Percentiles rank a stretch among this genome's conserved stretches.
Evolutionary conservation across 1,140 invertebrate genomes (phyloP).

Genomic region (Saxidomus purpurata): DNA sequence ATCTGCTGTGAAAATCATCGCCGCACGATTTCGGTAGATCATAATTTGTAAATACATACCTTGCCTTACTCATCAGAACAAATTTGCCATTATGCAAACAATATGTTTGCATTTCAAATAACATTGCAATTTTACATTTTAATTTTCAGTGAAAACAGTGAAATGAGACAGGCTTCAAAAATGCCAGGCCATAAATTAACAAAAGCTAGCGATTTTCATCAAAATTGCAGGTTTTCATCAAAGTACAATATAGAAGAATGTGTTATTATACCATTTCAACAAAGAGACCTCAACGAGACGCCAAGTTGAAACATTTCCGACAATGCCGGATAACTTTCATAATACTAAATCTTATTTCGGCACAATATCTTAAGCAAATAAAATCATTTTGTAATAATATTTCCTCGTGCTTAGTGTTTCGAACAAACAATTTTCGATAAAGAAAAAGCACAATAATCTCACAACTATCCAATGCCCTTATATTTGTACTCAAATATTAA

Average conservation of each 20-base stretch:
- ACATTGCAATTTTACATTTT: conserved; percentile 29
- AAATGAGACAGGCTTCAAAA: not conserved
- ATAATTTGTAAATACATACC: not conserved
- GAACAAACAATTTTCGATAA: not conserved
- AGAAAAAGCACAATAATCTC: too few species aligned
- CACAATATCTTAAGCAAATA: not conserved
- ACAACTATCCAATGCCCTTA: too few species aligned
- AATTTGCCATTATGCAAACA: conserved; percentile 22
- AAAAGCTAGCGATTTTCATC: not conserved
- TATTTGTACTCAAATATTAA: too few species aligned
- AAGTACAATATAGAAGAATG: not conserved
- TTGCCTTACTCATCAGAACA: not conserved
- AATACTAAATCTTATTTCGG: not conserved
- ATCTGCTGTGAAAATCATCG: not conserved
- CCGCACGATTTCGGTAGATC: not conserved
- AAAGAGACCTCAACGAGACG: not conserved
- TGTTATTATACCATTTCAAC: not conserved
- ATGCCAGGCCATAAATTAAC: not conserved
- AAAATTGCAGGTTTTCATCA: conserved; percentile 4
- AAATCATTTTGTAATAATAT: conserved; percentile 11
- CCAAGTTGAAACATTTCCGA: conserved; percentile 18
- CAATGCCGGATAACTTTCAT: conserved; percentile 13
- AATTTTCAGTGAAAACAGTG: not conserved
- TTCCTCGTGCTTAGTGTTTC: not conserved
- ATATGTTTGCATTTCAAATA: conserved; percentile 39